Conservation (phyloP, 2,797 vertebrate species). For the Mormyrus hasselquistii region DNA sequence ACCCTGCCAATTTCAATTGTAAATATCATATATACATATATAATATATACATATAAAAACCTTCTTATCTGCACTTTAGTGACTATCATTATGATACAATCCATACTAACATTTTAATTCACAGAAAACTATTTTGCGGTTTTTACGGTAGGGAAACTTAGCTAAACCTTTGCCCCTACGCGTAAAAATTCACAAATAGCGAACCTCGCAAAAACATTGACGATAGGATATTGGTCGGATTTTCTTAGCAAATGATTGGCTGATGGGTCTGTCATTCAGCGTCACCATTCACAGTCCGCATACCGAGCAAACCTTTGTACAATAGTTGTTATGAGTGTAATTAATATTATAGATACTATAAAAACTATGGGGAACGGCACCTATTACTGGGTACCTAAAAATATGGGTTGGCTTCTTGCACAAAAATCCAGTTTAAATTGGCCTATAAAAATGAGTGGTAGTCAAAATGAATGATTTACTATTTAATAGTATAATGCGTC, state of each 20-base stretch:
- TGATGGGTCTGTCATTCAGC: neutral
- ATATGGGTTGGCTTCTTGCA: neutral
- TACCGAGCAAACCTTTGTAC: neutral
- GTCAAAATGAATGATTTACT: neutral
- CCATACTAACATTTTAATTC: neutral
- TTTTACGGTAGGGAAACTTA: neutral
- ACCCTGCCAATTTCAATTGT: neutral
- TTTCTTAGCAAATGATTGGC: neutral
- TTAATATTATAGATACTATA: neutral
- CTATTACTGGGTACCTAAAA: neutral
- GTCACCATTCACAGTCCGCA: neutral
- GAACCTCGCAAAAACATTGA: neutral
- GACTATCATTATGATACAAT: neutral
- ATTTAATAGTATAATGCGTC: neutral
- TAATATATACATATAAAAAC: too few species aligned
- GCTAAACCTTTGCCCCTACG: neutral
- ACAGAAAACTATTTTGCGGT: neutral
- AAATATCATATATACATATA: neutral
- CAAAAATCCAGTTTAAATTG: neutral
- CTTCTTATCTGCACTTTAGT: neutral
- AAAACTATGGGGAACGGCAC: neutral
- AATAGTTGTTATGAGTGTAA: neutral
- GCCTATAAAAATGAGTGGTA: neutral
- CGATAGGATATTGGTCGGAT: neutral
- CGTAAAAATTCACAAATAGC: neutral